phyloP scores from a whole-genome alignment of 2,888 invertebrate species.

The Ophion ellenae region DNA sequence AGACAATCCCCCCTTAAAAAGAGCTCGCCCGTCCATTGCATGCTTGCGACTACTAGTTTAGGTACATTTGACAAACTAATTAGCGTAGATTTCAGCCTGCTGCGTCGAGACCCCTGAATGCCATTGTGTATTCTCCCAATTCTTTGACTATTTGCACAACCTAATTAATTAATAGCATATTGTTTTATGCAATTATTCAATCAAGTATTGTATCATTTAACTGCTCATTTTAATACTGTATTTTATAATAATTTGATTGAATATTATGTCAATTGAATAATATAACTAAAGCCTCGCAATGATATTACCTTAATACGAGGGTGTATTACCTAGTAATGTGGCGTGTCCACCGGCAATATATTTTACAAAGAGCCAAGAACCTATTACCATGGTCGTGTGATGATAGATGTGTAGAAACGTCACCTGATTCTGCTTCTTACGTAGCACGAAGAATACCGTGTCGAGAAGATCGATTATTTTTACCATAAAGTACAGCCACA shows the following conservation, averaged over 20 bases:
- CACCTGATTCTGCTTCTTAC: constrained; percentile 92
- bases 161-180: no score
- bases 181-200: no score
- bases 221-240: no score
- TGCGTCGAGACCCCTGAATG: no score
- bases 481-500: constrained; percentile 89
- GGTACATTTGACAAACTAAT: no score
- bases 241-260: not conserved
- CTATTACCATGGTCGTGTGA: constrained; percentile 91
- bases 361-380: constrained; percentile 87
- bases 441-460: constrained; percentile 93
- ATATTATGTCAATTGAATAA: not conserved
- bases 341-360: constrained; percentile 85
- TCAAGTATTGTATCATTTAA: no score
- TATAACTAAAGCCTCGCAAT: not conserved
- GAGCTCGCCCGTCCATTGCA: no score
- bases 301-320: not conserved
- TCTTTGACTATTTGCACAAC: no score
- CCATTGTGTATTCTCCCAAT: no score
- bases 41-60: no score
- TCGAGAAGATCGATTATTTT: constrained; percentile 91
- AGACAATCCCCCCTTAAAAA: no score
- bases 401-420: constrained; percentile 94
- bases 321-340: constrained; percentile 77
- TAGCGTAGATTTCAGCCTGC: no score